Evolutionary conservation across 2,888 invertebrate species (phyloP).

Genomic region (Pammene fasciana): DNA sequence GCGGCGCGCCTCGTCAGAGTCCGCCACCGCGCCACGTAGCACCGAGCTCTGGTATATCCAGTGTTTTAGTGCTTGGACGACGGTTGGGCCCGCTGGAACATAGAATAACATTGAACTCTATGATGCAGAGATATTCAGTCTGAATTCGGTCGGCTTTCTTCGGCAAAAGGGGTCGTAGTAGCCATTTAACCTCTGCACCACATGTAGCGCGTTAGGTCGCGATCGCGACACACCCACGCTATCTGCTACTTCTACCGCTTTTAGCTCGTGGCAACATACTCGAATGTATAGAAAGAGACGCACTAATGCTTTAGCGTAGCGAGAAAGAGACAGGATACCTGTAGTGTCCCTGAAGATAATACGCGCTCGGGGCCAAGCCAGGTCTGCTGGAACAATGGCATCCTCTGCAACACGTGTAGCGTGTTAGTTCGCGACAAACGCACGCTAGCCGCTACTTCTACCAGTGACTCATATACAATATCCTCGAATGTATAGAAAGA

Average conservation of each 20-base stretch:
- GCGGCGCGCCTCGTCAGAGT: constrained; percentile 64
- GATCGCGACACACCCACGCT: constrained; percentile 61
- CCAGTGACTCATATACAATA: not conserved
- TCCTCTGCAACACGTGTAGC: constrained; percentile 85
- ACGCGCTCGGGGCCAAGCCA: constrained; percentile 84
- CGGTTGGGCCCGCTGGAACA: constrained; percentile 71
- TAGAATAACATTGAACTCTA: not conserved
- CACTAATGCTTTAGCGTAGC: not conserved
- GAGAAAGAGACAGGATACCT: constrained; percentile 61
- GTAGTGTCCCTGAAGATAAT: constrained; percentile 84
- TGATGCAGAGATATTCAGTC: too few relatives aligned
- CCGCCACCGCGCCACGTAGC: constrained; percentile 65
- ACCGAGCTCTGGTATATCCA: constrained; percentile 81
- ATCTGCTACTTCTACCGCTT: constrained; percentile 67
- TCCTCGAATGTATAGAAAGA: not conserved
- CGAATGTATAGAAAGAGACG: constrained; percentile 57
- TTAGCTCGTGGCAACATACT: constrained; percentile 63
- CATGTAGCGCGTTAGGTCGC: constrained; percentile 81
- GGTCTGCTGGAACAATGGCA: constrained; percentile 79
- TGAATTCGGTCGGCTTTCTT: too few relatives aligned
- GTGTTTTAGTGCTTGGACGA: constrained; percentile 78
- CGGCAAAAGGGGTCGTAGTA: too few relatives aligned
- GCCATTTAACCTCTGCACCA: constrained; percentile 81
- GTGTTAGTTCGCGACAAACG: constrained; percentile 74
- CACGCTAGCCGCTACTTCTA: constrained; percentile 49